Evolutionary conservation across 35 echinoderm and acorn worm genomes (phyloP).

Genomic region (Eucidaris tribuloides): DNA sequence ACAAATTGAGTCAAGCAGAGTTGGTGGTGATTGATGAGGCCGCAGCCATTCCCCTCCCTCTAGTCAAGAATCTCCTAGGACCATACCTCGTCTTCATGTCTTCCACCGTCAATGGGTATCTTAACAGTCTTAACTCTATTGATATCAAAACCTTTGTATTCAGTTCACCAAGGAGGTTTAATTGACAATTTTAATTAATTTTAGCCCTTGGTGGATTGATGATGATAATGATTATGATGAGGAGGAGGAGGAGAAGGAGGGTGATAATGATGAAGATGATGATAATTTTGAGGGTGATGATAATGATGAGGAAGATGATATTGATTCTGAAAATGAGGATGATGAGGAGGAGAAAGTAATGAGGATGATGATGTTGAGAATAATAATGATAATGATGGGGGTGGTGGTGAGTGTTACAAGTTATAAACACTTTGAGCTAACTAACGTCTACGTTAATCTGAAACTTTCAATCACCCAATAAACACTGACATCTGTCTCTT

Average conservation of each 20-base stretch:
- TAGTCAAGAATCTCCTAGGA: slow-evolving; percentile 87
- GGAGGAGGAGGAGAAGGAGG: neutral
- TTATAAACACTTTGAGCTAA: too few relatives aligned
- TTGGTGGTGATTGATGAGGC: slow-evolving; percentile 94
- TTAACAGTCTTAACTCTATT: neutral
- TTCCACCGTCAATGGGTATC: slow-evolving; percentile 93
- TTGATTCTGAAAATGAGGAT: neutral
- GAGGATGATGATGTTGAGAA: neutral
- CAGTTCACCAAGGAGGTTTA: neutral
- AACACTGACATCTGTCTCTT: too few relatives aligned
- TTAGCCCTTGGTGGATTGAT: too few relatives aligned
- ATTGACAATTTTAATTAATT: too few relatives aligned
- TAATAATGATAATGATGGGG: neutral
- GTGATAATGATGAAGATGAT: neutral
- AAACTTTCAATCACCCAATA: too few relatives aligned
- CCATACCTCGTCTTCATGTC: slow-evolving; percentile 99
- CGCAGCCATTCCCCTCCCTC: slow-evolving; percentile 86
- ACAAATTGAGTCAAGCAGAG: slow-evolving; percentile 96
- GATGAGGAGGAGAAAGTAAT: neutral
- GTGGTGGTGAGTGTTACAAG: too few relatives aligned
- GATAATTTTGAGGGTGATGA: neutral
- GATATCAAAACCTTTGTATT: neutral
- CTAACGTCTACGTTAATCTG: too few relatives aligned
- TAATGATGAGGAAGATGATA: neutral
- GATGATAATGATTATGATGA: too few relatives aligned